Percentiles rank a stretch among this genome's conserved stretches.
phyloP scores from a whole-genome alignment of 1,140 invertebrate species.

The Spodoptera litura region DNA sequence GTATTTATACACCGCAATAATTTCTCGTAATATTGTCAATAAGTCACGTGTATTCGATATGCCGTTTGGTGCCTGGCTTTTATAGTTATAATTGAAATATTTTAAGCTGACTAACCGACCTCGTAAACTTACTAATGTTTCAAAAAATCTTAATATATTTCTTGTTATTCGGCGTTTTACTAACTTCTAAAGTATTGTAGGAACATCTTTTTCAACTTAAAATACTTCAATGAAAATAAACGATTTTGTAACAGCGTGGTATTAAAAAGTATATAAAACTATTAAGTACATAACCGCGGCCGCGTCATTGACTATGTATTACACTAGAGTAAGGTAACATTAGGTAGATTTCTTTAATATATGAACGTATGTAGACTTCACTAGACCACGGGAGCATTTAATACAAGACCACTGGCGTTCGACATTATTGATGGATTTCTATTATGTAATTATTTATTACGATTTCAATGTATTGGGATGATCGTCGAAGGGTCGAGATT shows the following conservation, averaged over 20 bases:
- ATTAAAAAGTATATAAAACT: neutral
- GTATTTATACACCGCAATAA: constrained; percentile 38
- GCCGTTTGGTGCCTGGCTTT: constrained; percentile 71
- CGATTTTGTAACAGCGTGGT: constrained; percentile 32
- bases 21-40: constrained; percentile 17
- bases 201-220: constrained; percentile 53
- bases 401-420: constrained; percentile 58
- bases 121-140: constrained; percentile 47
- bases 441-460: constrained; percentile 44
- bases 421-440: constrained; percentile 33
- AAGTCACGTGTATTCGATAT: constrained; percentile 50
- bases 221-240: constrained; percentile 52
- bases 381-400: constrained; percentile 65
- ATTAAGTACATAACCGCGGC: constrained; percentile 35
- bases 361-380: constrained; percentile 53
- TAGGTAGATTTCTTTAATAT: constrained; percentile 60
- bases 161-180: constrained; percentile 22
- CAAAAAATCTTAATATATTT: constrained; percentile 38
- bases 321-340: constrained; percentile 56
- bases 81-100: constrained; percentile 64
- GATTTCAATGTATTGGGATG: constrained; percentile 18
- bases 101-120: constrained; percentile 61
- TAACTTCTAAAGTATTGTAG: neutral
- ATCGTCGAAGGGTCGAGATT: constrained; percentile 49
- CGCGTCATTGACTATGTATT: constrained; percentile 52